Evolutionary conservation across 2,113 vertebrate species (phyloP).

Genomic region (Entosphenus tridentatus): DNA sequence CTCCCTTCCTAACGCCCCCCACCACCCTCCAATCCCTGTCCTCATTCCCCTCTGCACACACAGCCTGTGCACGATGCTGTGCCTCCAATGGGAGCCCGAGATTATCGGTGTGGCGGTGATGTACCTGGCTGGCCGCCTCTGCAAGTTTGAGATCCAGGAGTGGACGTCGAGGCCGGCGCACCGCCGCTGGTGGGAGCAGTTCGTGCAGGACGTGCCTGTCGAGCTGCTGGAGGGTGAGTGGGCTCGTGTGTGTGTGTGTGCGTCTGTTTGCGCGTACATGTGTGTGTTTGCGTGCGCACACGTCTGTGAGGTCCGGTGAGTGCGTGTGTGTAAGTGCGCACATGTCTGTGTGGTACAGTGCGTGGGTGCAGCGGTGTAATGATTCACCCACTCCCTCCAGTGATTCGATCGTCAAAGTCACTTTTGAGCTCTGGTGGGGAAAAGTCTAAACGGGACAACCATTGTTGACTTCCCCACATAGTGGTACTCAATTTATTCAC

Average conservation of each 20-base stretch:
- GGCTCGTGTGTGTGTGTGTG: not conserved
- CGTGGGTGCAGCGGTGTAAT: too few relatives aligned
- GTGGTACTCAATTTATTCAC: too few relatives aligned
- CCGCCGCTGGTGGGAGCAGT: conserved; percentile 93
- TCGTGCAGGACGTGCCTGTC: conserved; percentile 90
- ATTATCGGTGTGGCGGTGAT: conserved; percentile 95
- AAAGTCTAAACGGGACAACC: too few relatives aligned
- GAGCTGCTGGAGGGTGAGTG: conserved; percentile 70
- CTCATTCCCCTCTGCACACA: conserved; percentile 7
- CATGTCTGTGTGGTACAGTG: too few relatives aligned
- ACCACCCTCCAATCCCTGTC: not conserved
- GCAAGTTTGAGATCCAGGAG: conserved; percentile 94
- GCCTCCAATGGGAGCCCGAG: conserved; percentile 93
- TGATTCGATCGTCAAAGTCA: too few relatives aligned
- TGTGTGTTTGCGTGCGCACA: not conserved
- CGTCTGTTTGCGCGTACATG: not conserved
- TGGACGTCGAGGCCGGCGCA: conserved; percentile 90
- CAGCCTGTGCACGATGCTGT: conserved; percentile 87
- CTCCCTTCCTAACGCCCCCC: too few relatives aligned
- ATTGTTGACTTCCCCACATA: too few relatives aligned
- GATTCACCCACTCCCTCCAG: too few relatives aligned
- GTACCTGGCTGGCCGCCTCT: conserved; percentile 83
- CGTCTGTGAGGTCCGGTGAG: too few relatives aligned
- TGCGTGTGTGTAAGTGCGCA: too few relatives aligned
- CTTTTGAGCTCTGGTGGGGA: too few relatives aligned